phyloP scores from a whole-genome alignment of 2,797 vertebrate species.

The Danio albolineatus region DNA sequence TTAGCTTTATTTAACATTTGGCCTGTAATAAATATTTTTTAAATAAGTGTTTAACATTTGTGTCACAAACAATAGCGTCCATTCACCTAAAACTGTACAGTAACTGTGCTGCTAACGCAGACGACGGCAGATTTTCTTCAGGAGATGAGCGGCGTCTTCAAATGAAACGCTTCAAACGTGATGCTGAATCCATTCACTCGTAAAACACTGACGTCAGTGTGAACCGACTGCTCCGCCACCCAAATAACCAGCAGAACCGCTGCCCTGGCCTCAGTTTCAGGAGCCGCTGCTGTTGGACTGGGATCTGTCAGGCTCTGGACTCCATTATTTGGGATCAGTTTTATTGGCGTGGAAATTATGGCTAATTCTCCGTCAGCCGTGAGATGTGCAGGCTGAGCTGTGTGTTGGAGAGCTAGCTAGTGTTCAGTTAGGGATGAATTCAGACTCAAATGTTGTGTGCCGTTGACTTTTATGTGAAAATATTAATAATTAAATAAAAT shows the following conservation, averaged over 20 bases:
- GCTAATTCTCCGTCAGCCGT: conserved; percentile 11
- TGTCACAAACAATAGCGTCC: conserved; percentile 59
- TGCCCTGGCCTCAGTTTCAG: conserved; percentile 17
- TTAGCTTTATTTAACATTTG: no score
- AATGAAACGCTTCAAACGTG: conserved; percentile 45
- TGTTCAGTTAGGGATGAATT: neutral
- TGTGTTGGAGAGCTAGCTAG: neutral
- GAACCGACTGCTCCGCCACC: conserved; percentile 46
- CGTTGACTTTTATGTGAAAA: neutral
- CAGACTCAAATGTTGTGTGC: neutral
- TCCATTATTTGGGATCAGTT: conserved; percentile 23
- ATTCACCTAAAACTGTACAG: conserved; percentile 56
- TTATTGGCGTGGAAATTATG: conserved; percentile 16
- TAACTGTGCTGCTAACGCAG: conserved; percentile 64
- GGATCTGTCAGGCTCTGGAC: conserved; percentile 20
- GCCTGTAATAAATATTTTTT: no score
- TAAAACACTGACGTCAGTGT: conserved; percentile 49
- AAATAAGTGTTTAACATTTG: no score
- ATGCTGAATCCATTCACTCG: conserved; percentile 60
- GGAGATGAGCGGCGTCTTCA: conserved; percentile 60
- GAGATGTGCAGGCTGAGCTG: neutral
- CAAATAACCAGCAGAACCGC: conserved; percentile 1
- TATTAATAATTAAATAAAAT: no score
- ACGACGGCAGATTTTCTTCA: conserved; percentile 42
- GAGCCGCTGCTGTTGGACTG: conserved; percentile 2